Evolutionary conservation across 2,888 invertebrate genomes (phyloP).

Genomic region (Thymelicus sylvestris): DNA sequence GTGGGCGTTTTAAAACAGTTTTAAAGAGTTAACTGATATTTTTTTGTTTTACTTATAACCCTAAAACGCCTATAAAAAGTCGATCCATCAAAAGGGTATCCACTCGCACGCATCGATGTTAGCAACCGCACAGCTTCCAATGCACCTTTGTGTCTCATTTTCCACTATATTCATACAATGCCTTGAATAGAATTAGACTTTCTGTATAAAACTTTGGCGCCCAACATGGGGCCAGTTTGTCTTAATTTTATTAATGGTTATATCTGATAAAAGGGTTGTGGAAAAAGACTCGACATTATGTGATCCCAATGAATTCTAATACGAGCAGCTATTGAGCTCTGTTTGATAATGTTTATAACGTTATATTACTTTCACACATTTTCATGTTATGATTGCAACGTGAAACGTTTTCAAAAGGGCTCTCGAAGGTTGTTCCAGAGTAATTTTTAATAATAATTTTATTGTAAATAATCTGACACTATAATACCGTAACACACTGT

Average conservation of each 20-base stretch:
- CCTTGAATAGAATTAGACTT: conserved; percentile 44
- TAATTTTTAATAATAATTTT: conserved; percentile 49
- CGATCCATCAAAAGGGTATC: conserved; percentile 10
- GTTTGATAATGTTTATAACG: conserved; percentile 51
- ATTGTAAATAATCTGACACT: conserved; percentile 70
- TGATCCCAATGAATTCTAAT: conserved; percentile 28
- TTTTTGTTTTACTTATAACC: not conserved
- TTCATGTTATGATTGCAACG: conserved; percentile 1
- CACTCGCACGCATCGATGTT: conserved; percentile 56
- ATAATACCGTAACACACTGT: conserved; percentile 63
- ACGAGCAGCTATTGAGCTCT: conserved; percentile 52
- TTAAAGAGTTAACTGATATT: not conserved
- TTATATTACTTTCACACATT: not conserved
- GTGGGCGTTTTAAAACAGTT: conserved; percentile 30
- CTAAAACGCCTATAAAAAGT: conserved; percentile 26
- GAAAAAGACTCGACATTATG: conserved; percentile 66
- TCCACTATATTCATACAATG: conserved; percentile 46
- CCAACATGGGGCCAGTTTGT: conserved; percentile 38
- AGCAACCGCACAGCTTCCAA: conserved; percentile 57
- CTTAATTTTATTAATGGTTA: conserved; percentile 41
- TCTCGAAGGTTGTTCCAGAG: conserved; percentile 35
- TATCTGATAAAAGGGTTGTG: conserved; percentile 76
- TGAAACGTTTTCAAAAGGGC: conserved; percentile 48
- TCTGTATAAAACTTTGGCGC: conserved; percentile 43
- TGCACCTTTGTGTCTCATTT: conserved; percentile 52